Base-by-base conservation (phyloP, 1,140 invertebrate species). In the Maniola jurtina region DNA sequence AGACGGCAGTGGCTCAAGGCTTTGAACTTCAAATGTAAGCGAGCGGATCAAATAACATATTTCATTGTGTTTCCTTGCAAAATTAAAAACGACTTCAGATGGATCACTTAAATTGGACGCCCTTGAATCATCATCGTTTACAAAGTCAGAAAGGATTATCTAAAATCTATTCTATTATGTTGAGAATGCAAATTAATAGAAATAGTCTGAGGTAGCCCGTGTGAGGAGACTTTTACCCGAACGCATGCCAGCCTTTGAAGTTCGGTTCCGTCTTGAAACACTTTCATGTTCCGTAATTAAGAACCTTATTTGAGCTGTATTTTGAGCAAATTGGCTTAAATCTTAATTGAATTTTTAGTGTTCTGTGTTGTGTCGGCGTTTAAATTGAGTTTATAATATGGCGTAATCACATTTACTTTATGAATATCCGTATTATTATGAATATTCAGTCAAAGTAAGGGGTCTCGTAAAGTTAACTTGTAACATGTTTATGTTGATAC, bases 271-370 rank as follows among this genome's bases (percentile, higher is more conserved):
- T 47, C 15, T 60, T 16, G 38, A 15, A 60, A 36, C 47, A 61
- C 64, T 35, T 60, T 66, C 47, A 60, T 66, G 47, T 59, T 66
- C 14, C 25, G 57, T 66, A 66, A 66, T 66, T 60, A 66, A 66
- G 45, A 57, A 50, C 47, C 14, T 61, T 55, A 67, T 67, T 61
- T 67, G 59, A 67, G 65, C 40, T 34, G 35, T 56, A 48, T 68
- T 64, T 59, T 38, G 47, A 63, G 34, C 10, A 60, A 68, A 58
- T 64, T 60, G 66, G 61, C 60, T 68, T 68, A 47, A 38, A 60
- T 35, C 52, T 42, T 58, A 68, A 68, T 68, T 68, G 48, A 60
- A 55, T 68, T 68, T 68, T 70, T 65, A 64, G 52, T 52, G 50
- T 70, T 50, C 25, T 61, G 15, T 62, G 13, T 58, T 57, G 42